These are phyloP conservation scores for Pangasius djambal DNA, from an alignment of 2,797 vertebrate species.

Conservation along the genomic window DNA sequence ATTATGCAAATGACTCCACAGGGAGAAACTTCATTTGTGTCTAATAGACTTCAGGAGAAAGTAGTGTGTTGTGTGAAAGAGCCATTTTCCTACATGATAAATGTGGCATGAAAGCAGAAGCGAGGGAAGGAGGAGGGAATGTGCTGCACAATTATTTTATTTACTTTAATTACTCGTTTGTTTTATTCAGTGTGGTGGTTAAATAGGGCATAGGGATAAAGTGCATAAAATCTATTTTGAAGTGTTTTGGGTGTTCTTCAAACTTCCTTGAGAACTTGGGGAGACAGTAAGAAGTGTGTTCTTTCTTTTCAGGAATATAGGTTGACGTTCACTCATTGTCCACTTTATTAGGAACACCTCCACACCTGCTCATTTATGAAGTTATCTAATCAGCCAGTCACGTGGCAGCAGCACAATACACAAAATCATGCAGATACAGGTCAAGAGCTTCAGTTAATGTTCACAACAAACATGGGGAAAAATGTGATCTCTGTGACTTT, in stretches of 20 bases:
- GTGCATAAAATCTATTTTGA: slow-evolving; percentile 27
- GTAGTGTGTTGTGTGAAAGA: slow-evolving; percentile 44
- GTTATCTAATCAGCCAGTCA: background rate
- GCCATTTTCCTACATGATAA: slow-evolving; percentile 42
- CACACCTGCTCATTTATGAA: background rate
- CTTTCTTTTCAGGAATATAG: background rate
- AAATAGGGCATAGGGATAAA: slow-evolving; percentile 35
- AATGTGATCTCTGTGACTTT: too few species aligned
- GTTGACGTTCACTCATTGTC: background rate
- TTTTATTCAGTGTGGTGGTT: slow-evolving; percentile 39
- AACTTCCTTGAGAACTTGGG: slow-evolving; percentile 40
- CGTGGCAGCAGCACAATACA: background rate
- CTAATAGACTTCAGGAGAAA: slow-evolving; percentile 44
- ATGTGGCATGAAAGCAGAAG: slow-evolving; percentile 39
- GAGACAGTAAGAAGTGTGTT: background rate
- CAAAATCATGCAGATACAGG: background rate
- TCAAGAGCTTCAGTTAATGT: too few species aligned
- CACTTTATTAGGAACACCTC: background rate
- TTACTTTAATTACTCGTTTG: slow-evolving; percentile 56
- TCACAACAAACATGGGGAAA: too few species aligned
- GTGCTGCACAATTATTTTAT: slow-evolving; percentile 41
- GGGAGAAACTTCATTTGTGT: slow-evolving; percentile 46
- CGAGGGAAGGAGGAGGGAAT: slow-evolving; percentile 26
- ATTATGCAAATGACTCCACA: slow-evolving; percentile 22
- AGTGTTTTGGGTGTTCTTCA: slow-evolving; percentile 21